These are phyloP conservation scores for Melanchra persicariae DNA, from an alignment of 2,888 invertebrate genomes.

Conservation along the genomic window DNA sequence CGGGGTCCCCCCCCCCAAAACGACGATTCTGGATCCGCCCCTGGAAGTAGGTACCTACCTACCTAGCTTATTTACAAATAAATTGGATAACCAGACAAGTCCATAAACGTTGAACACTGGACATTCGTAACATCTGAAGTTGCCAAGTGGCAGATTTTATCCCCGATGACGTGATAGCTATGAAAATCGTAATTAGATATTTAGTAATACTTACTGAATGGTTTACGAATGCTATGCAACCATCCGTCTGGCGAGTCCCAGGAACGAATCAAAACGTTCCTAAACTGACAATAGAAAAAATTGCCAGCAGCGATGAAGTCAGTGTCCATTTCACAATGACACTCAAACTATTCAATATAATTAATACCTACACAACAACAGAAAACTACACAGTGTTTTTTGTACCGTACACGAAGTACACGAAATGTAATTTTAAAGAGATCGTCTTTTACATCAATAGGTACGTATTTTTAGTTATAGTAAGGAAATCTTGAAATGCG, in stretches of 20 bases:
- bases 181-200: background rate
- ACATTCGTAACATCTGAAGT: background rate
- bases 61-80: background rate
- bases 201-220: conserved; percentile 69
- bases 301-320: conserved; percentile 67
- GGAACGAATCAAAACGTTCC: conserved; percentile 82
- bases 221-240: conserved; percentile 73
- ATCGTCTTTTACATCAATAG: conserved; percentile 23
- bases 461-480: conserved; percentile 15
- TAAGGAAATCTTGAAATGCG: conserved; percentile 34
- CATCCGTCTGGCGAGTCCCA: conserved; percentile 80
- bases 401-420: conserved; percentile 3
- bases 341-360: conserved; percentile 30
- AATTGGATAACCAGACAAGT: background rate
- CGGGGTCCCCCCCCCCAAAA: too few species aligned
- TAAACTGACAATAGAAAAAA: conserved; percentile 74
- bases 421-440: conserved; percentile 40
- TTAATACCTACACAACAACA: conserved; percentile 16
- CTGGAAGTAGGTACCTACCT: too few species aligned
- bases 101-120: too few species aligned
- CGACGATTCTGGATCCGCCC: too few species aligned
- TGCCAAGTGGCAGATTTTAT: background rate
- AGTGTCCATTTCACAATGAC: conserved; percentile 70
- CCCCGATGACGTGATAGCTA: background rate
- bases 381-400: background rate